Base-by-base conservation (phyloP, 1,140 invertebrate genomes). In the Drosophila funebris region DNA sequence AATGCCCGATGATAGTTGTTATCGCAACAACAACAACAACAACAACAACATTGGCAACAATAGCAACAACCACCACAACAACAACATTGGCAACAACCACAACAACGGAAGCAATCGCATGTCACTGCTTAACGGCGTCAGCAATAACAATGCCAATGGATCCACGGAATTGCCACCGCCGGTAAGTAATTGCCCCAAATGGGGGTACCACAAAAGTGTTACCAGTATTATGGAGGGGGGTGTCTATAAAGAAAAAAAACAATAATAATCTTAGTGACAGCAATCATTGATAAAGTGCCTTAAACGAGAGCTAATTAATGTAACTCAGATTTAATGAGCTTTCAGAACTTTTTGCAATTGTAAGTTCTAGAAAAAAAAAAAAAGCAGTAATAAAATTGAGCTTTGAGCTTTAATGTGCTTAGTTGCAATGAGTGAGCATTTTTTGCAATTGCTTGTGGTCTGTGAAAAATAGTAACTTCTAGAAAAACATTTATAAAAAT, bases 91-190 rank as follows among this genome's bases (percentile, higher is more conserved):
- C 36, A 67, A 36, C 27, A 33, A 9, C 24, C 68, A n/a, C 18
- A 16, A 56, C 60, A 90, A 39, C 63, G 54, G 72, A 44, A 82
- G 61, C 76, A 76, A 53, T 76, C 78, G 78, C 18, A 76, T 69
- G 36, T 69, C 63, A 57, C 61, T 73, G 22, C 66, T 71, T 11
- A 83, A 83, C 11, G 76, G 81, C 39, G 70, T 67, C 56, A 50
- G 2, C 63, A 61, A 62, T 36, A 44, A 44, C 64, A 73, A 22
- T 2, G 39, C 13, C 52, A 80, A 66, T 67, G 77, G 61, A 22
- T 29, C 48, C 1, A 37, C 62, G 27, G 83, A 83, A 61, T 70
- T 79, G 16, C 94, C 94, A 48, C 94, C 94, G 66, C 94, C 94
- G 70, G 94, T 95, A 92, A 93, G 92, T 92, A 48, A 68, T 52